phyloP scores from a whole-genome alignment of 2,113 vertebrate genomes.

The Myodes glareolus region DNA sequence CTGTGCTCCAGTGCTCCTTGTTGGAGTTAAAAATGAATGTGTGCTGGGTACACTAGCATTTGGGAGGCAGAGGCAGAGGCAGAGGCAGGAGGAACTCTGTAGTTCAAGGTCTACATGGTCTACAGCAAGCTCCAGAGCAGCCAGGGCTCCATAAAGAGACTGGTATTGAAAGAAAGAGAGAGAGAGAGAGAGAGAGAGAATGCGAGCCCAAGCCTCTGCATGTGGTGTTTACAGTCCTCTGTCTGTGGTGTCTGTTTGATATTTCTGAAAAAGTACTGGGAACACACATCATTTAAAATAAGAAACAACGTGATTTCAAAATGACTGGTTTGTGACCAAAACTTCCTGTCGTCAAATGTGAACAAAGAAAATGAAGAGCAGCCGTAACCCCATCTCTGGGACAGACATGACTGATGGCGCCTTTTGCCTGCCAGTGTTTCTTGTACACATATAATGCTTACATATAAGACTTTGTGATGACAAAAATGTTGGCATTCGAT shows the following conservation, averaged over 20 bases:
- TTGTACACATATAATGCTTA: neutral
- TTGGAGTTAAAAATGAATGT: neutral
- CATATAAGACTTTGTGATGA: neutral
- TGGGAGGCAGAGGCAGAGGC: too few species aligned
- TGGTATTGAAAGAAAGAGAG: neutral
- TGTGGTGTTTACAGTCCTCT: neutral
- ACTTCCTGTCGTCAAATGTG: neutral
- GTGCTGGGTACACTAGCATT: neutral
- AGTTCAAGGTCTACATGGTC: neutral
- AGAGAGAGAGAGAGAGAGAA: neutral
- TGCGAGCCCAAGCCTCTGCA: neutral
- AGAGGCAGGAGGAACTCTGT: neutral
- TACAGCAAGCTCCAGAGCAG: neutral
- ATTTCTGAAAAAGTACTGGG: conserved; percentile 36
- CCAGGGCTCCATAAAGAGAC: neutral
- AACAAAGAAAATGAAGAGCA: neutral
- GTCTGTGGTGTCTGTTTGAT: neutral
- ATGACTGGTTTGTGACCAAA: neutral
- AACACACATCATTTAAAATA: neutral
- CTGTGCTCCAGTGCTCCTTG: neutral
- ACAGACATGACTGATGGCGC: neutral
- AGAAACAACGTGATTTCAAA: conserved; percentile 13
- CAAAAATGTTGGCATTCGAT: neutral
- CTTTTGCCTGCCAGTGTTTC: neutral
- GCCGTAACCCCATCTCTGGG: neutral